Conservation (phyloP, 2,888 invertebrate species). For the Salticus scenicus region DNA sequence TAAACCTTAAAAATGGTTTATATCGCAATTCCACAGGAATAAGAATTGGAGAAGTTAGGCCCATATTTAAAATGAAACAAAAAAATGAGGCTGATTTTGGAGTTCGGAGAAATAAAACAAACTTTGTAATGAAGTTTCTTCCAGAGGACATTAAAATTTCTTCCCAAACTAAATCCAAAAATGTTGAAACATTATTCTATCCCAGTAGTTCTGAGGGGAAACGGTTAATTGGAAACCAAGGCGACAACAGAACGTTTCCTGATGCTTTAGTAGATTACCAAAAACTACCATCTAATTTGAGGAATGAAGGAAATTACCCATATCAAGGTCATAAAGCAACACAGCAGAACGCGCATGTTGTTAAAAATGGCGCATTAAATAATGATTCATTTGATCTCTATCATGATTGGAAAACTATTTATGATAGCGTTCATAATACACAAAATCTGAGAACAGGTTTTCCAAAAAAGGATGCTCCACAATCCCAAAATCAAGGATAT, state of each 20-base stretch:
- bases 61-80: not conserved
- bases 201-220: not conserved
- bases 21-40: constrained; percentile 25
- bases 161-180: not conserved
- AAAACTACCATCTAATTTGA: not conserved
- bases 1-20: not conserved
- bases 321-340: not conserved
- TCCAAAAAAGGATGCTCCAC: not conserved
- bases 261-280: not conserved
- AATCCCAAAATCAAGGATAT: not conserved
- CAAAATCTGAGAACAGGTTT: too few species aligned
- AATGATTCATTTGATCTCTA: too few species aligned
- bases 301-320: not conserved
- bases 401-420: too few species aligned
- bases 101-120: not conserved
- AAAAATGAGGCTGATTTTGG: too few species aligned
- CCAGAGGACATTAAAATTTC: not conserved
- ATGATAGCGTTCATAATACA: too few species aligned
- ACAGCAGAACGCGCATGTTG: not conserved
- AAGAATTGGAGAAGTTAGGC: not conserved
- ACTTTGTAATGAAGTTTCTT: not conserved
- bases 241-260: not conserved
- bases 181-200: not conserved
- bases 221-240: not conserved
- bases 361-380: too few species aligned